A percentile compares a stretch with the other conserved stretches of the same genome.
These are phyloP conservation scores for Temnothorax ravouxi DNA, from an alignment of 2,888 invertebrate genomes.

Conservation along the genomic window DNA sequence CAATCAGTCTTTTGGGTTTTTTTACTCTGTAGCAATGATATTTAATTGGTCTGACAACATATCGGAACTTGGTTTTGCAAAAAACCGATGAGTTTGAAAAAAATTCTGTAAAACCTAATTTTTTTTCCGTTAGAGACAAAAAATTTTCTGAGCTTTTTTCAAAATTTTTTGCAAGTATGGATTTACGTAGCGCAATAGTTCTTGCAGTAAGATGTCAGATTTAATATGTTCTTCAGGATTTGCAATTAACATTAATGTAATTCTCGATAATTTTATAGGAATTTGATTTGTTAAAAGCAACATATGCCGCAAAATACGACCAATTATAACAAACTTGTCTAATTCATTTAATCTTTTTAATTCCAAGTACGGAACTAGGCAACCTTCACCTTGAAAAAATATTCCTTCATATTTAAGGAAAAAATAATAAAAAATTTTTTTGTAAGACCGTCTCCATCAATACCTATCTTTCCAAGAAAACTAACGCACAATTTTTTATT, in stretches of 20 bases:
- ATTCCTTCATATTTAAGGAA: background rate
- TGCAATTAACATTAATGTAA: too few relatives aligned
- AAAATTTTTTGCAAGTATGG: background rate
- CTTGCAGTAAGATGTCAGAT: too few relatives aligned
- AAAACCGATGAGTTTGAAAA: background rate
- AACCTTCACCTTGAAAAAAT: background rate
- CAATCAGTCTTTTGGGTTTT: constrained; percentile 1
- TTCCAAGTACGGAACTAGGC: background rate
- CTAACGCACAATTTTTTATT: background rate
- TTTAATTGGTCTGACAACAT: constrained; percentile 7
- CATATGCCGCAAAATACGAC: background rate
- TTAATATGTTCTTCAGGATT: too few relatives aligned
- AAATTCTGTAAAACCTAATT: background rate
- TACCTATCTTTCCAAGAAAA: background rate
- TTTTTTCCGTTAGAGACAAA: background rate
- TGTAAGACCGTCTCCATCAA: background rate
- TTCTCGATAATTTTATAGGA: too few relatives aligned
- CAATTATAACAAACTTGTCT: background rate
- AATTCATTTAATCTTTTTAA: background rate
- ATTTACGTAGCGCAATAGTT: too few relatives aligned
- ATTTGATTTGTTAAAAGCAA: background rate
- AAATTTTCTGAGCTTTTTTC: background rate
- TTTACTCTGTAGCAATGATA: constrained; percentile 8
- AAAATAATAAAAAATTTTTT: background rate
- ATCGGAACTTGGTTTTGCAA: background rate